Evolutionary conservation across 2,113 vertebrate species (phyloP).

Genomic region (Nothocercus nigrocapillus): DNA sequence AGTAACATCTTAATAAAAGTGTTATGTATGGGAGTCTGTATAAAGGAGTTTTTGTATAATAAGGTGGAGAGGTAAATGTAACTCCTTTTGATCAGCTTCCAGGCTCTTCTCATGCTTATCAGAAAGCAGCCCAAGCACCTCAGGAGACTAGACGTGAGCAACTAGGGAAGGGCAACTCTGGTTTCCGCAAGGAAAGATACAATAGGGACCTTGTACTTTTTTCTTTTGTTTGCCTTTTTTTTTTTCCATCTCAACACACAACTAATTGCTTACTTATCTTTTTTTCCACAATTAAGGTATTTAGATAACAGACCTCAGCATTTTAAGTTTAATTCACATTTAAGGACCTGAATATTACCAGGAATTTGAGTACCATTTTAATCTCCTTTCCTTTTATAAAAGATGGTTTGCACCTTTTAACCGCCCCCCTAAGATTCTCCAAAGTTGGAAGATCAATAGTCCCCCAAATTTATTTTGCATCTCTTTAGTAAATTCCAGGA

Average conservation of each 20-base stretch:
- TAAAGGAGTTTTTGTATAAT: not conserved
- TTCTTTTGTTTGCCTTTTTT: not conserved
- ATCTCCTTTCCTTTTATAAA: not conserved
- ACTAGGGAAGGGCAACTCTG: not conserved
- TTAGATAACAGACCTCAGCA: not conserved
- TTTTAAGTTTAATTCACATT: not conserved
- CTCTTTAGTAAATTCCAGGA: not conserved
- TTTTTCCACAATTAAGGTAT: not conserved
- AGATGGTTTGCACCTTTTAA: not conserved
- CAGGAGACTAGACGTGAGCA: not conserved
- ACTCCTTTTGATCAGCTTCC: not conserved
- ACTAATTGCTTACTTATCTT: not conserved
- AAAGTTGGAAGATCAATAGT: not conserved
- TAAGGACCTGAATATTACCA: not conserved
- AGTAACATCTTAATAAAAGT: not conserved
- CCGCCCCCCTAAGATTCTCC: not conserved
- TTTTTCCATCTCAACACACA: not conserved
- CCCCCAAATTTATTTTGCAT: not conserved
- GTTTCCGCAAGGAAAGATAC: not conserved
- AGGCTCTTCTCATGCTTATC: not conserved
- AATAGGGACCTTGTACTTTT: not conserved
- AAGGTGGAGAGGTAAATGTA: not conserved
- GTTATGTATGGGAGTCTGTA: not conserved
- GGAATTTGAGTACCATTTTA: not conserved
- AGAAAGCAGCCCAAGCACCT: not conserved